Evolutionary conservation across 1,140 invertebrate species (phyloP), one percentile per base, ranked within the genome.

Genomic region (Ips typographus): DNA sequence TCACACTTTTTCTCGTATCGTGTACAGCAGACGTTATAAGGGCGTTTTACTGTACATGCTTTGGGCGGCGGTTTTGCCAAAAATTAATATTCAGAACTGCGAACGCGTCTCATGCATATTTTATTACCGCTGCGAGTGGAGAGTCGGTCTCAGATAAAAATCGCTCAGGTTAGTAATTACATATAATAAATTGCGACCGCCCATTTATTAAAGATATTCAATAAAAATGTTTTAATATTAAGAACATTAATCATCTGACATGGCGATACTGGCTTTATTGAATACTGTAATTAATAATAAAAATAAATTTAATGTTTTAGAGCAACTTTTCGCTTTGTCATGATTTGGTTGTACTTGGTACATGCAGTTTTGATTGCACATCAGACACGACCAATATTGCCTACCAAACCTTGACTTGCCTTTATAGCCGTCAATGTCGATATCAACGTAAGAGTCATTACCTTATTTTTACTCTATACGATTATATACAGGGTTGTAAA

Each of bases 131-230:
- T 55, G 57, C 57, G 57, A 59, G 57, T 3, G 8, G 8, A 59
- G 57, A 59, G 41, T 8, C 52, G 42, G 7, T 7, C 40, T 8
- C 8, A 42, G 57, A 59, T 59, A 59, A 59, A 59, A 59, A 59
- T 59, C 57, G 40, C 7, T 8, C 57, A 42, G 38, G 57, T 40
- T 42, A 42, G 41, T 59, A 59, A 59, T 59, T 59, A 59, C 57
- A 59, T 22, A 42, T 59, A 59, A 59, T 59, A 59, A 59, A 59
- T 59, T 59, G 39, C 8, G 38, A 42, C 57, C 57, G 57, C 57
- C 57, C 57, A 59, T 59, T 42, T 42, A 59, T 59, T 59, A 42
- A 59, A 42, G 40, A 59, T 59, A 42, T 59, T 59, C 57, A 59
- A 59, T 40, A 59, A 59, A 59, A 59, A 59, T 59, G 41, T 40